Evolutionary conservation across 2,797 vertebrate genomes (phyloP), one percentile per base, ranked within the genome.

Genomic region (Pangasius krempfi): DNA sequence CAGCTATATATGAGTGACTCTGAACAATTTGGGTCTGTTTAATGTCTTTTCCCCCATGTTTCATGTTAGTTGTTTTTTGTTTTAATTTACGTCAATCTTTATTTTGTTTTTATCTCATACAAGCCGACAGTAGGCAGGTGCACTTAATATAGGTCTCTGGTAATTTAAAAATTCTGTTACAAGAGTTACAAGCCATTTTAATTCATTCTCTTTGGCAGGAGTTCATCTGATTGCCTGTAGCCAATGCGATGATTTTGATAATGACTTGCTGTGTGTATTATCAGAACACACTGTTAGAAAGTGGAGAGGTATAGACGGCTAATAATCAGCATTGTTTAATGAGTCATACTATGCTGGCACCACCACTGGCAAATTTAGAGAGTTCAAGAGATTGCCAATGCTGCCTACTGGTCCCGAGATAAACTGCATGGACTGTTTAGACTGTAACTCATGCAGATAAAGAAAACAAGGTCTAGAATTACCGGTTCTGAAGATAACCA

Each of bases 401-500:
- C 20, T 73, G 20, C 70, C 10, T 10, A 44, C 25, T 27, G 4
- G 22, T 50, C 44, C 50, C 16, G 30, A 64, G 10, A 80, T 25
- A 47, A 25, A 82, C 62, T 47, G 14, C n/a, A 44, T 33, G 2
- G 1, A 54, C 12, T 56, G 70, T 30, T 66, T 72, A n/a, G 58
- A 76, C 13, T 33, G 30, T 44, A 47, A 73, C 47, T 52, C 9
- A 80, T 58, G 13, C n/a, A 52, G 5, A 10, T 44, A 25, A 47
- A 16, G 5, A 25, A 60, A 81, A 27, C 2, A 85, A 86, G 84
- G 14, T 33, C 0, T 10, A 22, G 1, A 89, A 97, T 96, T 92
- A 99, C 99, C 96, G 94, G 93, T 0, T 99, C 97, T n/a, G 94
- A 93, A 54, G 97, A 96, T 27, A 98, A 93, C 98, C 97, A 99